Evolutionary conservation across 2,113 vertebrate genomes (phyloP), one percentile per base, ranked within the genome.

Genomic region (Myotis davidii): DNA sequence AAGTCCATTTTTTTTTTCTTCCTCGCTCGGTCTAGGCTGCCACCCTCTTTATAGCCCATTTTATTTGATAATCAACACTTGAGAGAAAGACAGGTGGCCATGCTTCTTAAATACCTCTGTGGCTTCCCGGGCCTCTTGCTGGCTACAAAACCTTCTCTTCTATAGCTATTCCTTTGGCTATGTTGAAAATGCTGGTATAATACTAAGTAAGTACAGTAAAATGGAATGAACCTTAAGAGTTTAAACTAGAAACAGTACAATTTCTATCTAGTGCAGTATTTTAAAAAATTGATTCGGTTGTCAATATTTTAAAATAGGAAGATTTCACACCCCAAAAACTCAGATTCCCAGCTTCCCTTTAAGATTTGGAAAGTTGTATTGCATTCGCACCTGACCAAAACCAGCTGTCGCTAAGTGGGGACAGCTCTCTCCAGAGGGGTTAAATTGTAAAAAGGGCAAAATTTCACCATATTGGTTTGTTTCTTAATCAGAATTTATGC

Each of bases 21-120:
- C 9, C 59, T 82, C 25, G 37, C 67, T 83, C 29, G 29, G 11
- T 69, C 18, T 3, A 29, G 74, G 13, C 74, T 95, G 59, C 18
- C 45, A 39, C 18, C 84, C 21, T 83, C 52, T 94, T 97, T 96
- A 73, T 82, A 84, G 79, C 27, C 34, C 52, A 29, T 90, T 98
- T 94, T 67, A 85, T 96, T n/a, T 70, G 91, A 50, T 0, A 0
- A 74, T 37, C 48, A 84, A 39, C 54, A 84, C 77, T 9, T 52
- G 7, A 29, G 42, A 73, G n/a, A 69, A 37, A 87, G 85, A 77
- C 32, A 86, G 79, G 87, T 17, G 34, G 37, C 2, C 1, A 0
- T 1, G 0, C 25, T 34, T 50, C 5, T 39, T 21, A 61, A 86
- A 27, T 23, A 77, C 21, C 25, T 92, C 1, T 32, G 64, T 0